Evolutionary conservation across 2,888 invertebrate genomes (phyloP), one percentile per base, ranked within the genome.

Genomic region (Chamaedrilus cognettii): DNA sequence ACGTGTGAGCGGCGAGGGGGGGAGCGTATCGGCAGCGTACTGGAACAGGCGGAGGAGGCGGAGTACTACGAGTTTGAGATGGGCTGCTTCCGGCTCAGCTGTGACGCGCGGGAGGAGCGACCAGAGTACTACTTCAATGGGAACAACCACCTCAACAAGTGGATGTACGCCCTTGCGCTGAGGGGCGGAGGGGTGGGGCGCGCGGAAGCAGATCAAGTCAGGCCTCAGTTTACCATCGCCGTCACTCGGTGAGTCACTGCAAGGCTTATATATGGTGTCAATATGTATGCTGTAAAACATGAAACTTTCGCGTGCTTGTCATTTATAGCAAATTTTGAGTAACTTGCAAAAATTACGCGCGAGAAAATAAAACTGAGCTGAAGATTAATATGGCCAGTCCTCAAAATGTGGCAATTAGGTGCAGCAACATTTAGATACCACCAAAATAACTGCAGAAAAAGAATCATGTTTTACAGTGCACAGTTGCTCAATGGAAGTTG

Each of bases 21-120:
- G 4, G 75, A 75, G 64, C 33, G 59, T 7, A 68, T 75, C 2
- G 19, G 66, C 34, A 33, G 56, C 4, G 76, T 76, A 15, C 32
- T 76, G 1, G 72, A 73, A 57, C 76, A 77, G 52, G 55, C 64
- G 0, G 76, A 76, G 62, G 64, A 70, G 5, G 60, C 51, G 3
- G 76, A 76, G 61, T 76, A 72, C 35, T 72, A 66, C 31, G 60
- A 31, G 1, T 73, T 64, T 42, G 61, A 68, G 7, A 50, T 66
- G 33, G 74, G 72, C 3, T 74, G 71, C 42, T 70, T 75, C 49
- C 61, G 66, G 30, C 28, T 70, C 34, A 33, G 32, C 1, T 73
- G 75, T 64, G n/a, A 51, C 3, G 19, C 7, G 7, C 7, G 7
- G 42, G 42, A 19, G 11, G 11, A 34, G 7, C 61, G 72, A 49